These are phyloP conservation scores for Myodes glareolus DNA, from an alignment of 2,113 vertebrate species.

Conservation along the genomic window DNA sequence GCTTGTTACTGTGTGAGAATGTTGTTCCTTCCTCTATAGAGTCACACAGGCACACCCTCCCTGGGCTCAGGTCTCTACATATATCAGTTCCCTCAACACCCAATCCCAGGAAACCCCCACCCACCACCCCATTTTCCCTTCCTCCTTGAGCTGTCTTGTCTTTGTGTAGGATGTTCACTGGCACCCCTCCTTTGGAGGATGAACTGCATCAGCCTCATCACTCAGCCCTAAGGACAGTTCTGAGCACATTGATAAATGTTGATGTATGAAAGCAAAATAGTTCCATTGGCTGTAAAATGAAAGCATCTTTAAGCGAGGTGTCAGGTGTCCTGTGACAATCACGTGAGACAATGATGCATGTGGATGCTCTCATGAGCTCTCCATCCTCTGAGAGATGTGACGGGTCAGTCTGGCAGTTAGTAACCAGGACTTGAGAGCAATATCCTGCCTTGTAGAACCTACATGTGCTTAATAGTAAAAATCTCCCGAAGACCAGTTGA, in stretches of 20 bases:
- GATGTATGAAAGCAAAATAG: not conserved
- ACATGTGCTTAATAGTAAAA: not conserved
- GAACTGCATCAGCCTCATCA: too few relatives aligned
- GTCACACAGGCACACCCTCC: not conserved
- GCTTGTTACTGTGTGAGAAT: not conserved
- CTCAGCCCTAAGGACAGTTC: not conserved
- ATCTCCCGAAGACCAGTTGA: accelerated
- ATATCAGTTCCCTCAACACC: not conserved
- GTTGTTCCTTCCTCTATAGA: not conserved
- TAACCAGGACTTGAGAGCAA: not conserved
- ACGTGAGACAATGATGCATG: accelerated
- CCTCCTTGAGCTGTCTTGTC: not conserved
- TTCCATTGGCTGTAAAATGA: not conserved
- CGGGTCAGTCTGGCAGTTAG: accelerated
- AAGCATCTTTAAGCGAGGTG: not conserved
- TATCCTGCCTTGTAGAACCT: not conserved
- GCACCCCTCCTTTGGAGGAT: not conserved
- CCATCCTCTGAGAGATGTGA: not conserved
- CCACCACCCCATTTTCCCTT: not conserved
- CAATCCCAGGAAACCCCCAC: not conserved
- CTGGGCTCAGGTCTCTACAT: not conserved
- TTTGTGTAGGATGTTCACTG: not conserved
- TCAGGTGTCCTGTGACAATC: not conserved
- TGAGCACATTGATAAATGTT: not conserved
- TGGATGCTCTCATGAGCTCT: not conserved